Evolutionary conservation across 1,140 invertebrate species (phyloP).

Genomic region (Dufourea novaeangliae): DNA sequence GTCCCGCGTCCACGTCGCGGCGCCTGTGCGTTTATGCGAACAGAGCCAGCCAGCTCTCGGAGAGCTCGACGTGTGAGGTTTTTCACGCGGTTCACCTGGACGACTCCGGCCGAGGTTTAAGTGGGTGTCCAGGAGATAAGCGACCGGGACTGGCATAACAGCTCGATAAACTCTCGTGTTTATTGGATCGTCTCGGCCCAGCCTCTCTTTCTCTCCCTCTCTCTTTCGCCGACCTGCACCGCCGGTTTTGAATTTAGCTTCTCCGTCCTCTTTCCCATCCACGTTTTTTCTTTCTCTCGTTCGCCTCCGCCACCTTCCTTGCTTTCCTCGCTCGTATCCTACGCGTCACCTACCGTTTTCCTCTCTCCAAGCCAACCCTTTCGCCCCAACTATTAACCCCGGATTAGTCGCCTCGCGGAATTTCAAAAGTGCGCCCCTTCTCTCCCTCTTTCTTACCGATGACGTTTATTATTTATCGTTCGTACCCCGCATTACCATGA

Average conservation of each 20-base stretch:
- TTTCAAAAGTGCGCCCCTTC: too few relatives aligned
- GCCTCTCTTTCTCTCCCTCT: constrained; percentile 34
- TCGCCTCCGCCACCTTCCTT: background rate
- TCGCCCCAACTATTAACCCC: constrained; percentile 67
- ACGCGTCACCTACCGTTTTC: constrained; percentile 7
- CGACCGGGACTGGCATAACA: constrained; percentile 73
- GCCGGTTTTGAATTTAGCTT: constrained; percentile 13
- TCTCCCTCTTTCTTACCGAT: too few relatives aligned
- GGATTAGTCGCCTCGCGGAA: constrained; percentile 53
- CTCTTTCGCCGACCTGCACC: constrained; percentile 12
- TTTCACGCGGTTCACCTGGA: constrained; percentile 72
- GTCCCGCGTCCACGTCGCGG: background rate
- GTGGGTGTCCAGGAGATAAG: constrained; percentile 79
- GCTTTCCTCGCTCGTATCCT: constrained; percentile 12
- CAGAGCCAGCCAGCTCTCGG: constrained; percentile 23
- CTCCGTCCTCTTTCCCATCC: constrained; percentile 17
- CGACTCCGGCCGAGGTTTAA: constrained; percentile 71
- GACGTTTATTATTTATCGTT: background rate
- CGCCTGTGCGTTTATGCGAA: constrained; percentile 48
- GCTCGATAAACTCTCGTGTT: constrained; percentile 78
- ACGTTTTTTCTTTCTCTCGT: background rate
- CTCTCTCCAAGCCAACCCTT: constrained; percentile 21
- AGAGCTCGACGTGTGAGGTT: constrained; percentile 75
- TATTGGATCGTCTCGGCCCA: constrained; percentile 71
- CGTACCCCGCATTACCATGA: background rate